phyloP scores from a whole-genome alignment of 2,888 invertebrate species.

The Drosophila heteroneura region DNA sequence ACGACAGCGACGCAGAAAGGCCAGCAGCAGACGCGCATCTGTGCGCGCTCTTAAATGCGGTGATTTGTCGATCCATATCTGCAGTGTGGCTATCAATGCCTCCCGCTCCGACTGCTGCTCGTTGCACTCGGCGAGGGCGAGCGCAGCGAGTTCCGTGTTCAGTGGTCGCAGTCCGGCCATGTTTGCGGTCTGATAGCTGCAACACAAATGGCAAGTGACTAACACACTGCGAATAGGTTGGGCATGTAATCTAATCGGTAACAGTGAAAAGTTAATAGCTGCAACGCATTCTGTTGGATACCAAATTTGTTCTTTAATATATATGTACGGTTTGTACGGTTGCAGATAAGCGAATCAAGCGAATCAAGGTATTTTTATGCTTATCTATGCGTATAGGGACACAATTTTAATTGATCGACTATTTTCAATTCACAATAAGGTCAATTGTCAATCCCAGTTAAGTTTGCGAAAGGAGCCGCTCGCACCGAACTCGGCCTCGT shows the following conservation, averaged over 20 bases:
- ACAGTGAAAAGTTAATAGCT: constrained; percentile 14
- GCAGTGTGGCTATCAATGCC: constrained; percentile 50
- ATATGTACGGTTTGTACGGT: neutral
- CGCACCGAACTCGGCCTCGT: constrained; percentile 80
- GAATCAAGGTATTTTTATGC: constrained; percentile 37
- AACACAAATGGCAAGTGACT: constrained; percentile 43
- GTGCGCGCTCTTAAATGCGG: constrained; percentile 70
- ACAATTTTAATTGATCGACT: constrained; percentile 70
- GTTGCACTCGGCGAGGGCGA: constrained; percentile 73
- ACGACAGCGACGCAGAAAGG: constrained; percentile 75
- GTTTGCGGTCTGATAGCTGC: constrained; percentile 34
- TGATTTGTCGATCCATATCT: constrained; percentile 71
- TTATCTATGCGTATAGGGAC: constrained; percentile 43
- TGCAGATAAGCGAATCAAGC: constrained; percentile 52
- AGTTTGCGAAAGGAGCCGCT: constrained; percentile 76
- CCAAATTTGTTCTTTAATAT: neutral
- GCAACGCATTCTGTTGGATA: constrained; percentile 30
- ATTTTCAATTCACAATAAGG: constrained; percentile 34
- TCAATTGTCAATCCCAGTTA: constrained; percentile 68
- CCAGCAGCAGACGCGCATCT: constrained; percentile 61
- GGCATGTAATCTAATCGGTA: constrained; percentile 41
- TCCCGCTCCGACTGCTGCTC: constrained; percentile 58
- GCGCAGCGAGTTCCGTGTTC: constrained; percentile 46
- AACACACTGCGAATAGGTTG: neutral
- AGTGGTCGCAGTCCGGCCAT: constrained; percentile 61